Percentiles rank a stretch among this genome's conserved stretches.
Conservation (phyloP, 2,113 vertebrate genomes). For the Lepus americanus region DNA sequence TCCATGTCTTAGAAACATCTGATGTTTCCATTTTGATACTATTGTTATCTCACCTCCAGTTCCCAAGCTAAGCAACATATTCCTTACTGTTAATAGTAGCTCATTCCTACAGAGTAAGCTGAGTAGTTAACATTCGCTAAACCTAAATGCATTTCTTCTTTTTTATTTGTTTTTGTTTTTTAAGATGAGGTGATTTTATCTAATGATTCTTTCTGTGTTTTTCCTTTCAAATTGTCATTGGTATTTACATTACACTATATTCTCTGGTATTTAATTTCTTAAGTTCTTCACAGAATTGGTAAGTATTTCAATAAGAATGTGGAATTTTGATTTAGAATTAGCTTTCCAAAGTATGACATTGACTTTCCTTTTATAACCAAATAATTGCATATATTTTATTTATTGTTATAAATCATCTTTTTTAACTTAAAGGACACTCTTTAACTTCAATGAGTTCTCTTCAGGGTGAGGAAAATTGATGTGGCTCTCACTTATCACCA, state of each 20-base stretch:
- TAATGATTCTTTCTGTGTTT: conserved; percentile 1
- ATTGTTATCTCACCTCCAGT: not conserved
- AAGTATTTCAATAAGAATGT: conserved; percentile 21
- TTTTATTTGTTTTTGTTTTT: not conserved
- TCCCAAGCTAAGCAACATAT: not conserved
- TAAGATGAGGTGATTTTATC: not conserved
- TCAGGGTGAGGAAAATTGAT: conserved; percentile 41
- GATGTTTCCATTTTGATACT: not conserved
- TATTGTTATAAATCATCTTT: not conserved
- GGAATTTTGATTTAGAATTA: not conserved
- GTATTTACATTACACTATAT: fast-evolving
- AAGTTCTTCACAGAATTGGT: not conserved
- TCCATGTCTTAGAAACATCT: not conserved
- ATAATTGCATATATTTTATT: not conserved
- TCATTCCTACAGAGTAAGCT: not conserved
- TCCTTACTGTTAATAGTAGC: not conserved
- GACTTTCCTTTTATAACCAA: not conserved
- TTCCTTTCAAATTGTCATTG: conserved; percentile 34
- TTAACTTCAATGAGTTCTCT: not conserved
- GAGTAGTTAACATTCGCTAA: not conserved
- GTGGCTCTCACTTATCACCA: not conserved
- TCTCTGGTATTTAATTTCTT: not conserved
- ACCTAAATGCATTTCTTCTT: not conserved
- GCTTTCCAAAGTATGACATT: not conserved
- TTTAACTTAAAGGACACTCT: not conserved